These are phyloP conservation scores for Oreohelix idahoensis DNA, from an alignment of 1,140 invertebrate species.

Conservation along the genomic window DNA sequence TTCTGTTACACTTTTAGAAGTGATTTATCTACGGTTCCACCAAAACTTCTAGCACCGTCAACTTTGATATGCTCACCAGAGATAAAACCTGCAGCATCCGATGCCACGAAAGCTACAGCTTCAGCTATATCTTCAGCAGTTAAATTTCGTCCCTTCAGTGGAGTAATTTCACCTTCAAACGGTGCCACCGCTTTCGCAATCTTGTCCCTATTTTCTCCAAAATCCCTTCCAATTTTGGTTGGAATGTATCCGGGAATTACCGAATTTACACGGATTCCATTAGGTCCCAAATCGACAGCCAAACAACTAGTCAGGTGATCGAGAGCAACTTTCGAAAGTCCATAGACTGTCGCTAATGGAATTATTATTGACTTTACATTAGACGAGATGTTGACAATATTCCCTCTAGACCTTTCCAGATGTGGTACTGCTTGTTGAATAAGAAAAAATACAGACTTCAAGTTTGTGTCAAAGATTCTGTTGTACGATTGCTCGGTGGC, in stretches of 20 bases:
- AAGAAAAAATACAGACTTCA: not conserved
- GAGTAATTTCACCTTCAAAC: not conserved
- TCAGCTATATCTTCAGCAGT: too few species aligned
- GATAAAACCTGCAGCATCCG: too few species aligned
- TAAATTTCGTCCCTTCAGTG: too few species aligned
- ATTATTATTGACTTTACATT: not conserved
- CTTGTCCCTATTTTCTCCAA: not conserved
- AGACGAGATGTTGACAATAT: not conserved
- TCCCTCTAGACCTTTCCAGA: slow-evolving; percentile 1
- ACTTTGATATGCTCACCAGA: too few species aligned
- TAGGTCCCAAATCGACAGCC: not conserved
- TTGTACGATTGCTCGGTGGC: too few species aligned
- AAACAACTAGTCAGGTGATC: not conserved
- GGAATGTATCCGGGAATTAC: not conserved
- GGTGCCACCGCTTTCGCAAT: not conserved
- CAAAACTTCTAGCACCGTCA: not conserved
- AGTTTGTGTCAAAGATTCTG: not conserved
- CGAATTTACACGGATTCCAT: not conserved
- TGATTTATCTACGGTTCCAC: not conserved
- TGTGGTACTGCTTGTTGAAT: slow-evolving; percentile 1
- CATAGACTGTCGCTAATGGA: not conserved
- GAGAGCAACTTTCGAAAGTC: not conserved
- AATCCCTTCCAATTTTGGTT: too few species aligned
- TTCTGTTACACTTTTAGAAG: too few species aligned
- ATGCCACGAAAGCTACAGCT: too few species aligned